Percentiles rank a stretch among this genome's conserved stretches.
Evolutionary conservation across 2,888 invertebrate species (phyloP).

Genomic region (Gisinianus flammeolus): DNA sequence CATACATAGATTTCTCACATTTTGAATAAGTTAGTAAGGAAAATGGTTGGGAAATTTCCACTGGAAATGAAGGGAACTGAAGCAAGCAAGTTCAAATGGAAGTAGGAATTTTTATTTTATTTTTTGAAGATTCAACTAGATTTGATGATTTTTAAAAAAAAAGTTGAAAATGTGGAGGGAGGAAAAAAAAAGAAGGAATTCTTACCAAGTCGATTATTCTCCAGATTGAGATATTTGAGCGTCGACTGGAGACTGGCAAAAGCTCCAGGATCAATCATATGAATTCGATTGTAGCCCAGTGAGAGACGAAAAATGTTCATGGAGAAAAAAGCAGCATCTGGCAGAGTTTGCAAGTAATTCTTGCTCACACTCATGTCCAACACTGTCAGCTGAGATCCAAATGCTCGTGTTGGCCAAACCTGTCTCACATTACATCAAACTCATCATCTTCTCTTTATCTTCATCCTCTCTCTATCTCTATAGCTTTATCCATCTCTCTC

Average conservation of each 20-base stretch:
- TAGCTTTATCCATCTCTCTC: not conserved
- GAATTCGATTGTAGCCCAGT: constrained; percentile 87
- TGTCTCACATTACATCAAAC: constrained; percentile 25
- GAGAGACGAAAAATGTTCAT: constrained; percentile 73
- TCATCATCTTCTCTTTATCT: not conserved
- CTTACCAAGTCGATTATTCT: constrained; percentile 78
- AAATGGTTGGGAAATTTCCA: too few relatives aligned
- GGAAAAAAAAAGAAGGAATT: too few relatives aligned
- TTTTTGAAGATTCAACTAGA: too few relatives aligned
- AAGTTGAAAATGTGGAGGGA: too few relatives aligned
- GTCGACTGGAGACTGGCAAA: constrained; percentile 71
- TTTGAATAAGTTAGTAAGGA: not conserved
- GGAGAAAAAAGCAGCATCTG: constrained; percentile 71
- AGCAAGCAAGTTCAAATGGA: too few relatives aligned
- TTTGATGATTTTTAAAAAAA: too few relatives aligned
- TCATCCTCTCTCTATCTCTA: not conserved
- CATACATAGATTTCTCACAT: not conserved
- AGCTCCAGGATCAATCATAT: constrained; percentile 79
- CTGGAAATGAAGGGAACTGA: too few relatives aligned
- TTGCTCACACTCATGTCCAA: constrained; percentile 81
- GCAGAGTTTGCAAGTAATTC: constrained; percentile 74
- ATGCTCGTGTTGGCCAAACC: constrained; percentile 54
- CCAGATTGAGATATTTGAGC: constrained; percentile 77
- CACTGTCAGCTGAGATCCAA: constrained; percentile 67
- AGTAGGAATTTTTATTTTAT: too few relatives aligned